A percentile compares a stretch with the other conserved stretches of the same genome.
Conservation (phyloP, 1,140 invertebrate species). For the Campoletis sonorensis region DNA sequence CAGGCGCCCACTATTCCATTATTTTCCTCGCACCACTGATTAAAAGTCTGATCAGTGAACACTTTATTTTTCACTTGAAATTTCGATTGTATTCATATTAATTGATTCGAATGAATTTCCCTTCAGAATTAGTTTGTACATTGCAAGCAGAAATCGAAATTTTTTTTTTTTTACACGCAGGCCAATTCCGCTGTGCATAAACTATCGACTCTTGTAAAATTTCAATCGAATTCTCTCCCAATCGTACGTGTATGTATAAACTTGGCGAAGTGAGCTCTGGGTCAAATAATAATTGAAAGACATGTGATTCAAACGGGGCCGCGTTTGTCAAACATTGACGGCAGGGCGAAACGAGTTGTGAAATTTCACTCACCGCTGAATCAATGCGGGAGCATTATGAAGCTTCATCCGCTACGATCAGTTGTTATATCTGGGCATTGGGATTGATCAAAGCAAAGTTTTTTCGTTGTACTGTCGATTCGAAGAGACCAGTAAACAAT, state of each 20-base stretch:
- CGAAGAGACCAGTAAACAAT: too few species aligned
- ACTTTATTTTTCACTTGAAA: too few species aligned
- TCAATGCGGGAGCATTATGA: not conserved
- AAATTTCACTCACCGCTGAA: constrained; percentile 26
- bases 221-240: constrained; percentile 1
- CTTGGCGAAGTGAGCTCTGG: not conserved
- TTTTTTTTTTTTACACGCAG: not conserved
- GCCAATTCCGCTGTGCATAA: not conserved
- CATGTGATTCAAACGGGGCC: not conserved
- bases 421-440: not conserved
- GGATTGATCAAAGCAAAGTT: not conserved
- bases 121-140: too few species aligned
- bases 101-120: too few species aligned
- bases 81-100: too few species aligned
- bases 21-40: too few species aligned
- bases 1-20: too few species aligned
- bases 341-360: not conserved
- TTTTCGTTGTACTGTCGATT: too few species aligned
- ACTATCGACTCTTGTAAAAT: not conserved
- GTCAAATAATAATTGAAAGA: too few species aligned
- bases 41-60: too few species aligned
- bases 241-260: not conserved
- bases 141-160: too few species aligned
- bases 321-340: constrained; percentile 18
- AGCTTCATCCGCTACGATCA: not conserved